These are phyloP conservation scores for Eriocheir sinensis DNA, from an alignment of 1,140 invertebrate species.

Conservation along the genomic window DNA sequence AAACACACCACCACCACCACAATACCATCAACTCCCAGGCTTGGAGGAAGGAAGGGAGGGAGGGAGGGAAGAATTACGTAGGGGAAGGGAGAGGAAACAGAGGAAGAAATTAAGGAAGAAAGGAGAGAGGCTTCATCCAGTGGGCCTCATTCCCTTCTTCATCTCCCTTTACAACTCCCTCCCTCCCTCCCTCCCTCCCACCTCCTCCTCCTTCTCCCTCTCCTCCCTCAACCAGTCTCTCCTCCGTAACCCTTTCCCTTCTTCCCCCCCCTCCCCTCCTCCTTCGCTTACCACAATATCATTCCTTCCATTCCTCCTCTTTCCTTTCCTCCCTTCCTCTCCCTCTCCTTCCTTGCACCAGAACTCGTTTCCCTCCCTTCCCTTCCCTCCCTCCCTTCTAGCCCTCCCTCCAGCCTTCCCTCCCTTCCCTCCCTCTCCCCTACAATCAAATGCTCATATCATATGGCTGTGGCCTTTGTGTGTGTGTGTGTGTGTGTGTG, in stretches of 20 bases:
- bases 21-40: background rate
- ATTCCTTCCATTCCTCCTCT: background rate
- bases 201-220: background rate
- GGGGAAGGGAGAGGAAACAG: background rate
- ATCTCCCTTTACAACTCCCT: background rate
- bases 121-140: background rate
- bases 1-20: background rate
- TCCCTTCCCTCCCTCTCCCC: background rate
- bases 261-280: background rate
- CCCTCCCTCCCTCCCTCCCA: background rate
- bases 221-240: background rate
- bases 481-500: background rate
- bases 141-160: background rate
- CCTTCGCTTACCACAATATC: background rate
- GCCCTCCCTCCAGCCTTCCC: background rate
- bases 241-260: background rate
- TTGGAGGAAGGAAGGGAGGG: background rate
- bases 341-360: background rate
- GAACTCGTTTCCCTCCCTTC: too few species aligned
- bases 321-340: background rate
- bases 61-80: background rate
- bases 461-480: background rate
- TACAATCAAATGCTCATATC: constrained; percentile 6
- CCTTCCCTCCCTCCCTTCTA: too few species aligned
- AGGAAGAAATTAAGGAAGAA: background rate